Conservation (phyloP, 23 tunicate genomes). For the Botrylloides violaceus region DNA sequence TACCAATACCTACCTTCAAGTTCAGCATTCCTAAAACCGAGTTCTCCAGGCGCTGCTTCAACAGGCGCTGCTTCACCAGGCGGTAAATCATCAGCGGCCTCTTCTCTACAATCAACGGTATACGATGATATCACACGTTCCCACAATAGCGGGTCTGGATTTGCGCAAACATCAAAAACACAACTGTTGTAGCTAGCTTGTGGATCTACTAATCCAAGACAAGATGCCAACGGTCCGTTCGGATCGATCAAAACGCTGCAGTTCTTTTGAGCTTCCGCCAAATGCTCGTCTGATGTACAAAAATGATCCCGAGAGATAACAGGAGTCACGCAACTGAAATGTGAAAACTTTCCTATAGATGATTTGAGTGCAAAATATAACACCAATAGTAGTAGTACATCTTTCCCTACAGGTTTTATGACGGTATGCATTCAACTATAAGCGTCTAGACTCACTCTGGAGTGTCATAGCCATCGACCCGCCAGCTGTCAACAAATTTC, state of each 20-base stretch:
- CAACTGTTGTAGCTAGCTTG: constrained; percentile 25
- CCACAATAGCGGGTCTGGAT: constrained; percentile 19
- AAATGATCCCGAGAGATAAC: constrained; percentile 8
- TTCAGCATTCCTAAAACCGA: neutral
- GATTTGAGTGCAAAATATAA: too few species aligned
- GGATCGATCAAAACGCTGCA: constrained; percentile 39
- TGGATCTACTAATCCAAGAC: constrained; percentile 23
- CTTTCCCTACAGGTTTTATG: too few species aligned
- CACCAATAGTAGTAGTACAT: too few species aligned
- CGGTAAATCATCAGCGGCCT: constrained; percentile 6
- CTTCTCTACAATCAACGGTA: constrained; percentile 42
- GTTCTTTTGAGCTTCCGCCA: constrained; percentile 5
- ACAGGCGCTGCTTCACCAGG: constrained; percentile 27
- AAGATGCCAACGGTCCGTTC: constrained; percentile 8
- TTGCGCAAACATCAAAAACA: constrained; percentile 64
- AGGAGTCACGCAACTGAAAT: too few species aligned
- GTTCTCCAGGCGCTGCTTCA: constrained; percentile 8
- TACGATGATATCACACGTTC: constrained; percentile 41
- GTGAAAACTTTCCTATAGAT: too few species aligned
- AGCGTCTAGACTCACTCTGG: neutral
- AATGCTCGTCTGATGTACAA: constrained; percentile 6
- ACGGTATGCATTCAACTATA: too few species aligned
- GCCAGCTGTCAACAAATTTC: constrained; percentile 63
- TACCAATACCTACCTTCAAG: constrained; percentile 6
- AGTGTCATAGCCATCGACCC: constrained; percentile 27